Base-by-base conservation (phyloP, 2,797 vertebrate species). In the Gastrophryne carolinensis region DNA sequence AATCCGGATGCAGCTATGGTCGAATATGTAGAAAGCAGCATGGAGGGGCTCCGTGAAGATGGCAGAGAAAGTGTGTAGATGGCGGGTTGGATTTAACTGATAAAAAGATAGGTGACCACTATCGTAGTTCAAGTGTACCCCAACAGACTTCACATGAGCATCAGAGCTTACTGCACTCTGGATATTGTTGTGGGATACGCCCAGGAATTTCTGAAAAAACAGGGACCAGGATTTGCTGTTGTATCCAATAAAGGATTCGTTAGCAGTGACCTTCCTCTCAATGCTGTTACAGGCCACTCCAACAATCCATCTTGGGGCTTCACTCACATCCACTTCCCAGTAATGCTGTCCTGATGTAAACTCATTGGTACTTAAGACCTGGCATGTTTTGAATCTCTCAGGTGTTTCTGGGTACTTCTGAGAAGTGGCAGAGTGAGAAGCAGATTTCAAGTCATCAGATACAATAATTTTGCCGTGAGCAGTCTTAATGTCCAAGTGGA, bases 241-340 rank as follows among this genome's bases (percentile, higher is more conserved):
- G 10, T 70, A 47, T 26, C 75, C 75, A 10, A 71, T 47, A 34
- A 64, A 61, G 1, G 67, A 71, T 1, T 56, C 27, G 2, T 71
- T 56, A 6, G 50, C 67, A 1, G 32, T 21, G 4, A 64, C n/a
- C 37, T 73, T 73, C 12, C 61, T 65, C 30, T 66, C 50, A 1
- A 78, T 66, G 27, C 75, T 72, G 9, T 49, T 54, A 23, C 13
- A 72, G 7, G 75, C 67, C 10, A 78, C 68, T 23, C 75, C 75
- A 15, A 77, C 11, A 7, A 57, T 57, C 67, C 75, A 78, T 3
- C 32, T 50, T 10, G 10, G 4, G 4, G 60, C 50, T 13, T 65
- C n/a, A n/a, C 60, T 72, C 39, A 56, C 61, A 3, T 78, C 67
- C 29, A 78, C 52, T 10, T 78, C 75, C 67, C 68, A 78, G 68